phyloP scores from a whole-genome alignment of 2,888 invertebrate genomes.

The Spilosoma lubricipeda region DNA sequence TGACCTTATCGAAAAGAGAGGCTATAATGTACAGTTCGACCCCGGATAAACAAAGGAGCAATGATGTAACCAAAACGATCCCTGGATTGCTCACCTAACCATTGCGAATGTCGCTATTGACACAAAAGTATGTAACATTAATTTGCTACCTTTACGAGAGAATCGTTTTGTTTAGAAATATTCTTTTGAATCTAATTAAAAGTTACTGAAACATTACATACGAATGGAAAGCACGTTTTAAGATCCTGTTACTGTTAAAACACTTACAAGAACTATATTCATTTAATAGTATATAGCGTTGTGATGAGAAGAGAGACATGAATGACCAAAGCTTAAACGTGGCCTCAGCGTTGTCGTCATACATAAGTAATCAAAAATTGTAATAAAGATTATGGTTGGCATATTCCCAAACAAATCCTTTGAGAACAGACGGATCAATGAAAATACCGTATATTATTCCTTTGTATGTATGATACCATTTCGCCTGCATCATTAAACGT shows the following conservation, averaged over 20 bases:
- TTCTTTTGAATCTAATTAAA: neutral
- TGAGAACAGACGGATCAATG: neutral
- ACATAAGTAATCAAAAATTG: neutral
- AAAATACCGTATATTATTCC: neutral
- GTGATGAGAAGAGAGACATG: neutral
- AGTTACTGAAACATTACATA: neutral
- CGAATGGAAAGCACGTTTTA: neutral
- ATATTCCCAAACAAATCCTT: neutral
- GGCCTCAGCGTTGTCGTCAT: neutral
- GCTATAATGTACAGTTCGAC: conserved; percentile 46
- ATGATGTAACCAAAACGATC: conserved; percentile 47
- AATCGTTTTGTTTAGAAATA: conserved; percentile 13
- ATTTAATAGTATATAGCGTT: neutral
- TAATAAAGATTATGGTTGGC: neutral
- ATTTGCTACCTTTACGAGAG: conserved; percentile 18
- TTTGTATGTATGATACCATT: neutral
- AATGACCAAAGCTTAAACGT: neutral
- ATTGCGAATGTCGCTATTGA: conserved; percentile 51
- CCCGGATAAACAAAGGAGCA: conserved; percentile 52
- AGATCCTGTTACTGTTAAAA: neutral
- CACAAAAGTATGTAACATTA: conserved; percentile 40
- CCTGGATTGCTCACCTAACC: conserved; percentile 56
- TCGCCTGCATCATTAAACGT: too few species aligned
- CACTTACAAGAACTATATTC: neutral
- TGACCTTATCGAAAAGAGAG: conserved; percentile 50